Evolutionary conservation across 1,140 invertebrate species (phyloP).

Genomic region (Drosophila bifasciata): DNA sequence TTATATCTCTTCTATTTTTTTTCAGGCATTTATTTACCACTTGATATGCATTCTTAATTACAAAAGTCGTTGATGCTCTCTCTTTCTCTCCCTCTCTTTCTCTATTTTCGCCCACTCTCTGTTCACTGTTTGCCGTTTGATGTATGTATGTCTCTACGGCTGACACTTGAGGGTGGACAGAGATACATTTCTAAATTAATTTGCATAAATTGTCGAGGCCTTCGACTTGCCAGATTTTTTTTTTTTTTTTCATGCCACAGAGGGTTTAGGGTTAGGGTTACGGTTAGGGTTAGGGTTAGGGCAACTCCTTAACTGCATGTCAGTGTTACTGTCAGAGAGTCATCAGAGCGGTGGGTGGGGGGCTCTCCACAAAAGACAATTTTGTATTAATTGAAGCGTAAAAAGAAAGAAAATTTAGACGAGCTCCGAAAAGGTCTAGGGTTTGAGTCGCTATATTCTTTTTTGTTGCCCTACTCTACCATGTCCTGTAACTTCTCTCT

Average conservation of each 20-base stretch:
- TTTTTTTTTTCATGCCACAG: conserved; percentile 33
- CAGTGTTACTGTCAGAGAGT: conserved; percentile 60
- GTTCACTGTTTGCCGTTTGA: conserved; percentile 31
- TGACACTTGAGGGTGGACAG: conserved; percentile 75
- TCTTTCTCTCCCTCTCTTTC: conserved; percentile 6
- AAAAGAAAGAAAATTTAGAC: conserved; percentile 73
- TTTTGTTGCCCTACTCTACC: conserved; percentile 15
- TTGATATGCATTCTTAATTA: conserved; percentile 67
- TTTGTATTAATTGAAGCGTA: conserved; percentile 82
- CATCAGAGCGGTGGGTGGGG: conserved; percentile 30
- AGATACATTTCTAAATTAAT: conserved; percentile 76
- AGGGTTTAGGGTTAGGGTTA: conserved; percentile 51
- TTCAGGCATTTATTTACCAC: conserved; percentile 60
- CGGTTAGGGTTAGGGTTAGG: conserved; percentile 30
- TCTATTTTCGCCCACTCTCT: neutral
- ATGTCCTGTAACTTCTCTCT: conserved; percentile 24
- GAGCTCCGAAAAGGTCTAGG: conserved; percentile 20
- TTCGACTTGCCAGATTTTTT: conserved; percentile 50
- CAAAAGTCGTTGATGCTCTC: conserved; percentile 34
- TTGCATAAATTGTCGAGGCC: conserved; percentile 62
- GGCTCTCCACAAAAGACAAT: conserved; percentile 56
- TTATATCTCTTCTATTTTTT: conserved; percentile 30
- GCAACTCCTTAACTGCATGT: conserved; percentile 45
- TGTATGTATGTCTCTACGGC: conserved; percentile 60
- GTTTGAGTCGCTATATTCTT: conserved; percentile 17